A percentile compares a stretch with the other conserved stretches of the same genome.
phyloP scores from a whole-genome alignment of 2,113 vertebrate species.

The Chlamydotis undulata region DNA sequence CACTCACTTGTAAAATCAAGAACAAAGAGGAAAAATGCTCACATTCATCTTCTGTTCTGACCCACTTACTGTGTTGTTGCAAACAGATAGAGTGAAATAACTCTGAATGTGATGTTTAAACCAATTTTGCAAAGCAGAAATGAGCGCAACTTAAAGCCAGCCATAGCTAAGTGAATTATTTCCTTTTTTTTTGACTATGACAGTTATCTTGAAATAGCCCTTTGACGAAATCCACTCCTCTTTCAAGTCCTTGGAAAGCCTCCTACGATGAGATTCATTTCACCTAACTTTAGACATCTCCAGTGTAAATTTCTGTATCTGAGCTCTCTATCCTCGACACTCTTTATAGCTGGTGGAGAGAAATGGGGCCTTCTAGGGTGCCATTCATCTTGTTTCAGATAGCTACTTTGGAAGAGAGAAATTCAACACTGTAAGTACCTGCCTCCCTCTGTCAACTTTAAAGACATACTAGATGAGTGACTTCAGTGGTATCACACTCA shows the following conservation, averaged over 20 bases:
- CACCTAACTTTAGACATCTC: constrained; percentile 54
- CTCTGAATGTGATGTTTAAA: not conserved
- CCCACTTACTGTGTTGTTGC: constrained; percentile 12
- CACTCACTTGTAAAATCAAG: constrained; percentile 20
- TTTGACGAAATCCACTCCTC: constrained; percentile 60
- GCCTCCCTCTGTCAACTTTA: not conserved
- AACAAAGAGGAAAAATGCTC: constrained; percentile 15
- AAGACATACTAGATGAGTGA: not conserved
- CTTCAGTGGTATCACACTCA: not conserved
- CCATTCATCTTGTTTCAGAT: not conserved
- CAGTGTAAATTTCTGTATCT: constrained; percentile 38
- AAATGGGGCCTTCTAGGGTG: constrained; percentile 7
- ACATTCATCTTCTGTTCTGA: not conserved
- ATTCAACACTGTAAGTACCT: not conserved
- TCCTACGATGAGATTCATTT: constrained; percentile 46
- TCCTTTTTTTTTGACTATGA: not conserved
- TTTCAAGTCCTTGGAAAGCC: constrained; percentile 60
- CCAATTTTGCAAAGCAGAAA: not conserved
- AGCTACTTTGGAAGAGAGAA: not conserved
- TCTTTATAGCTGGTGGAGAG: constrained; percentile 31
- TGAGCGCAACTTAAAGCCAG: not conserved
- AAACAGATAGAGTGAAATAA: not conserved
- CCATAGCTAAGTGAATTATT: not conserved
- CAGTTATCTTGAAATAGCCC: constrained; percentile 40
- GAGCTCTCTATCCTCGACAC: not conserved